These are phyloP conservation scores for Dryocosmus kuriphilus DNA, from an alignment of 2,888 invertebrate species.

Conservation along the genomic window DNA sequence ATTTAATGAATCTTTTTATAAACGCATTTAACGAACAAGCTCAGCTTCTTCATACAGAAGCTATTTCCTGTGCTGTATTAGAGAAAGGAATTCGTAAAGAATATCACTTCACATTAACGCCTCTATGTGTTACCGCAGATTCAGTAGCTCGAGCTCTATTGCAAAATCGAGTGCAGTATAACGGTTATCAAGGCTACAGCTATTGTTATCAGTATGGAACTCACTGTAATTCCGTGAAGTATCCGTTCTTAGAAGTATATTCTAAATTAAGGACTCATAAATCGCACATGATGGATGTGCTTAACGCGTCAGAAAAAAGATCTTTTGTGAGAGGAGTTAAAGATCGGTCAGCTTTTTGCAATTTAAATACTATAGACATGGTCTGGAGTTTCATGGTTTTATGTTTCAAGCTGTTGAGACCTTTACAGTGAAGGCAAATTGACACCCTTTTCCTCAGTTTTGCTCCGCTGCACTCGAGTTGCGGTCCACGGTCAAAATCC, in stretches of 20 bases:
- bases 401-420: background rate
- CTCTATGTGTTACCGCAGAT: constrained; percentile 49
- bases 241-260: constrained; percentile 26
- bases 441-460: too few species aligned
- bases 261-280: constrained; percentile 36
- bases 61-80: too few species aligned
- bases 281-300: constrained; percentile 29
- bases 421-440: background rate
- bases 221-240: constrained; percentile 23
- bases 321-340: too few species aligned
- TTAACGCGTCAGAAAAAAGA: background rate
- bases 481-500: too few species aligned
- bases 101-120: constrained; percentile 12
- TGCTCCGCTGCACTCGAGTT: too few species aligned
- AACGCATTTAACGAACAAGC: background rate
- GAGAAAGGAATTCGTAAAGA: too few species aligned
- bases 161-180: constrained; percentile 50
- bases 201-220: constrained; percentile 51
- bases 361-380: constrained; percentile 5
- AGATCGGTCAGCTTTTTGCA: constrained; percentile 23
- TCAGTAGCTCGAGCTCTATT: constrained; percentile 50
- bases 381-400: too few species aligned
- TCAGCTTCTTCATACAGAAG: background rate
- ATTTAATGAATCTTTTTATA: too few species aligned
- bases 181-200: too few species aligned